These are phyloP conservation scores for Gymnocheta viridis DNA, from an alignment of 2,888 invertebrate genomes.

Conservation along the genomic window DNA sequence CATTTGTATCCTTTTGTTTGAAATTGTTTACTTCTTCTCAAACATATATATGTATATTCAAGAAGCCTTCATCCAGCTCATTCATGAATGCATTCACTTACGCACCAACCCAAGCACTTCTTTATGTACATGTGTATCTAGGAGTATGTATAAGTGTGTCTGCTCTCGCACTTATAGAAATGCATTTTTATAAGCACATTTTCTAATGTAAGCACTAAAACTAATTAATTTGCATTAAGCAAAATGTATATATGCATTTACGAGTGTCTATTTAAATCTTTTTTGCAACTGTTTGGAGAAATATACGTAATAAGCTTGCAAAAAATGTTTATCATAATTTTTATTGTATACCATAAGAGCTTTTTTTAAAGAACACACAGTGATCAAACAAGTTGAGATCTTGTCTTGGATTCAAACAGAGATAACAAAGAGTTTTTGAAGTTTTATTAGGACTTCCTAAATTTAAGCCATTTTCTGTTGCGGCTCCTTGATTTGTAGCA, in stretches of 20 bases:
- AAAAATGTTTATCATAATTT: conserved; percentile 49
- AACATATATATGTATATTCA: neutral
- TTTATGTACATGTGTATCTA: neutral
- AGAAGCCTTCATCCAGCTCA: neutral
- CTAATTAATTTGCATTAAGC: conserved; percentile 65
- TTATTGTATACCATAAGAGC: conserved; percentile 23
- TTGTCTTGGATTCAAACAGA: too few species aligned
- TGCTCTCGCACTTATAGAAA: neutral
- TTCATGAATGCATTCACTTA: neutral
- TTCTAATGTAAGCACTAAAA: conserved; percentile 52
- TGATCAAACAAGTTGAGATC: too few species aligned
- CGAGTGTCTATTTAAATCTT: neutral
- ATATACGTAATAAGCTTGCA: neutral
- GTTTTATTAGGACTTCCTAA: too few species aligned
- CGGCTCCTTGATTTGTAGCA: too few species aligned
- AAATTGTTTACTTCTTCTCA: conserved; percentile 4
- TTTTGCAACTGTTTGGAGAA: conserved; percentile 27
- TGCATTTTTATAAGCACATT: conserved; percentile 25
- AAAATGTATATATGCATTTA: neutral
- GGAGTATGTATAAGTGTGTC: neutral
- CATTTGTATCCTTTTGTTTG: conserved; percentile 39
- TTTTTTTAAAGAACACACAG: too few species aligned
- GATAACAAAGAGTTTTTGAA: too few species aligned
- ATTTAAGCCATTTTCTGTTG: too few species aligned
- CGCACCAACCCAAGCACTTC: neutral